phyloP scores from a whole-genome alignment of 2,797 vertebrate species.

The Borostomias antarcticus region DNA sequence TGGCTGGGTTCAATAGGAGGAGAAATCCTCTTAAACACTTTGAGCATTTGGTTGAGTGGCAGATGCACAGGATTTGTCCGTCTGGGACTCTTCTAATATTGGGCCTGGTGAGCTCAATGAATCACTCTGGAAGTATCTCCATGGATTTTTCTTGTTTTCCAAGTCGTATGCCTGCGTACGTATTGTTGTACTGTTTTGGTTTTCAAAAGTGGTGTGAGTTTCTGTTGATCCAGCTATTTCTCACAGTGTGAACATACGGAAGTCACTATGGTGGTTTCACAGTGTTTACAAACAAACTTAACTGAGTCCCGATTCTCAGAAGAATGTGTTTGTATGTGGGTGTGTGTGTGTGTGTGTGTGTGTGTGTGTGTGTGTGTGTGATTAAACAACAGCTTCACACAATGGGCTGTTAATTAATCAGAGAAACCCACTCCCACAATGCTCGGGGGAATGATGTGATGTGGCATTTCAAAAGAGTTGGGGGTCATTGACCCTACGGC shows the following conservation, averaged over 20 bases:
- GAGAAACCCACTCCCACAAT: constrained; percentile 59
- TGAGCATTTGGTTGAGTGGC: not conserved
- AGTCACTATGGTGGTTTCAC: no score
- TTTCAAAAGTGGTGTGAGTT: no score
- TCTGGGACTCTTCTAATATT: not conserved
- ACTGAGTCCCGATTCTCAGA: not conserved
- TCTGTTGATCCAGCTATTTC: no score
- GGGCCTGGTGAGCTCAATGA: no score
- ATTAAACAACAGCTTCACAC: not conserved
- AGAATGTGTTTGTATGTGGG: not conserved
- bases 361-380: not conserved
- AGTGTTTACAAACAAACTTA: not conserved
- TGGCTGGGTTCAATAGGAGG: no score
- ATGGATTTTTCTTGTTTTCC: no score
- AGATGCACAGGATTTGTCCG: not conserved
- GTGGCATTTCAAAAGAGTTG: constrained; percentile 67
- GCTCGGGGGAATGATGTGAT: constrained; percentile 69
- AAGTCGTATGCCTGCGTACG: no score
- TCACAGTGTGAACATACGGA: no score
- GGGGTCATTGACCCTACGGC: constrained; percentile 71
- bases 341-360: not conserved
- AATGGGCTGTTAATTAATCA: constrained; percentile 62
- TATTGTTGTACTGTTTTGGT: no score
- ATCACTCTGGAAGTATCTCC: no score
- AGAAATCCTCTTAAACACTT: no score